These are phyloP conservation scores for Limnodromus scolopaceus DNA, from an alignment of 2,797 vertebrate genomes.

Conservation along the genomic window DNA sequence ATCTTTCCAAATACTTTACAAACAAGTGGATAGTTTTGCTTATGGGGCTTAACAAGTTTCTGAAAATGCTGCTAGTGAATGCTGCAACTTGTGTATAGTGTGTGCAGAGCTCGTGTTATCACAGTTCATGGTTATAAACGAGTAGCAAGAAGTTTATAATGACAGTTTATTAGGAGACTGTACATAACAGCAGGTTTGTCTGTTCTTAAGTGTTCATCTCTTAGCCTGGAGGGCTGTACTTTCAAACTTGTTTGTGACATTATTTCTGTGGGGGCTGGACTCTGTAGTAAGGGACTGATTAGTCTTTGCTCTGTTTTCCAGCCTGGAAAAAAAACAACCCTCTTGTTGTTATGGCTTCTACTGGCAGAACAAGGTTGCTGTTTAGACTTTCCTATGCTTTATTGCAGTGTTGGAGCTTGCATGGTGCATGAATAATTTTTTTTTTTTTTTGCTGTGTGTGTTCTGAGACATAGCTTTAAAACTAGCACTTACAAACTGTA, in stretches of 20 bases:
- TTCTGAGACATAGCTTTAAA: neutral
- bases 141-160: neutral
- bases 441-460: neutral
- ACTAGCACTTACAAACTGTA: neutral
- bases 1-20: neutral
- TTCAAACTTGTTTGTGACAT: neutral
- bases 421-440: accelerated
- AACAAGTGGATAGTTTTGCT: neutral
- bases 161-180: neutral
- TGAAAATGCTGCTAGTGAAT: neutral
- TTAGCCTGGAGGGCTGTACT: neutral
- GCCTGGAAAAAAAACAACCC: neutral
- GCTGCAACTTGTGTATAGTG: accelerated
- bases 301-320: neutral
- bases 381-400: neutral
- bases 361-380: neutral
- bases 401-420: neutral
- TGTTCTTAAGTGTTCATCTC: neutral
- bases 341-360: neutral
- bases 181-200: neutral
- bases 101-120: neutral
- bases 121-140: neutral
- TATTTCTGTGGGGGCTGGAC: neutral
- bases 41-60: neutral
- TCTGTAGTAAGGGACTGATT: neutral